Percentiles rank a stretch among this genome's conserved stretches.
Evolutionary conservation across 2,113 vertebrate genomes (phyloP).

Genomic region (Calypte anna): DNA sequence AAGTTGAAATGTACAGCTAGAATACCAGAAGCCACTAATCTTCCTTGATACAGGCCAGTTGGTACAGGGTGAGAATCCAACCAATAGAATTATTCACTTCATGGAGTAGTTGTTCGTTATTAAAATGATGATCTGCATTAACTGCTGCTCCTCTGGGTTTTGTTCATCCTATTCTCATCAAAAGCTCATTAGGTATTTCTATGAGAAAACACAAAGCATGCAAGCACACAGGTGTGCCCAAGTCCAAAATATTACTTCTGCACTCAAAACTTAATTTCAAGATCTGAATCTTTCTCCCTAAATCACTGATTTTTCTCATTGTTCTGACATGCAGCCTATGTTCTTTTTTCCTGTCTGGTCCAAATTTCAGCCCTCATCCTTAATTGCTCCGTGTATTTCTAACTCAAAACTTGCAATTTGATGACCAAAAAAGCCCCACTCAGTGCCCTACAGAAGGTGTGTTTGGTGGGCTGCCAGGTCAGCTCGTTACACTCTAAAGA

Average conservation of each 20-base stretch:
- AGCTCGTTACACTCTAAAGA: neutral
- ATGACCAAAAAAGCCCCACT: neutral
- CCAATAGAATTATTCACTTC: neutral
- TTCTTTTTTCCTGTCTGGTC: neutral
- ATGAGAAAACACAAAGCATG: neutral
- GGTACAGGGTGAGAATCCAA: neutral
- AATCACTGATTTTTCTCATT: neutral
- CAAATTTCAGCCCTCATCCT: neutral
- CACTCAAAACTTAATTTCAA: neutral
- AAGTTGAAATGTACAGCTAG: neutral
- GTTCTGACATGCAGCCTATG: neutral
- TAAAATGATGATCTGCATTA: neutral
- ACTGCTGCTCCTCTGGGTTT: neutral
- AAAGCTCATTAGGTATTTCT: neutral
- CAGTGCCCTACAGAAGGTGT: conserved; percentile 22
- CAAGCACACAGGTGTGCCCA: neutral
- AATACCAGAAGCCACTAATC: neutral
- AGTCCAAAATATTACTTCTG: neutral
- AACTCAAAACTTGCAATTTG: neutral
- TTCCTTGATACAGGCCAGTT: neutral
- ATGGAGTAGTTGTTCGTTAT: neutral
- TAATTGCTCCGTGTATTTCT: neutral
- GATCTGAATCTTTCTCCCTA: neutral
- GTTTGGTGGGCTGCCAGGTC: conserved; percentile 39
- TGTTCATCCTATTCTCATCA: neutral